These are phyloP conservation scores for Platygyra sinensis DNA, from an alignment of 64 coral and sea anemone species.

Conservation along the genomic window DNA sequence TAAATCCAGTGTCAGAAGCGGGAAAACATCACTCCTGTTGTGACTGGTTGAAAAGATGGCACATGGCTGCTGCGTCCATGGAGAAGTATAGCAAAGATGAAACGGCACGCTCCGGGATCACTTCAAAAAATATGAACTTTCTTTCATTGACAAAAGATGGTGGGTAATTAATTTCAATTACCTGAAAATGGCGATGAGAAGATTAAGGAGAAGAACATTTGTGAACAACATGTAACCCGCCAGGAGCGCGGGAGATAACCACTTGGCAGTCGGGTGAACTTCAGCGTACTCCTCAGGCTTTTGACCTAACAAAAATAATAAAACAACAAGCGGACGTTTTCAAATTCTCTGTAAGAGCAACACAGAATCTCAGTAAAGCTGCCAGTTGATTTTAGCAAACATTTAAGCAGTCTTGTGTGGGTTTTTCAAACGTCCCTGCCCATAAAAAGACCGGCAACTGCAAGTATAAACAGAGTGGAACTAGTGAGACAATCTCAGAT, in stretches of 20 bases:
- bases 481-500: too few relatives aligned
- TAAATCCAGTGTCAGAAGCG: too few relatives aligned
- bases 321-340: neutral
- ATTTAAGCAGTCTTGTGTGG: too few relatives aligned
- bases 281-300: slow-evolving; percentile 55
- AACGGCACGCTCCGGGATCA: neutral
- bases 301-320: slow-evolving; percentile 56
- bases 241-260: slow-evolving; percentile 75
- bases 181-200: slow-evolving; percentile 99
- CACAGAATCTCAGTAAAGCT: too few relatives aligned
- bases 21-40: too few relatives aligned
- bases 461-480: too few relatives aligned
- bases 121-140: neutral
- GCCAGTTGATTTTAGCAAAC: too few relatives aligned
- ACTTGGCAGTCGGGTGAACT: slow-evolving; percentile 66
- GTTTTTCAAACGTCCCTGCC: too few relatives aligned
- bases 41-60: too few relatives aligned
- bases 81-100: neutral
- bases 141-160: neutral
- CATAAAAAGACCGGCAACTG: too few relatives aligned
- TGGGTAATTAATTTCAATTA: slow-evolving; percentile 15
- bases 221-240: slow-evolving; percentile 97
- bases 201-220: slow-evolving; percentile 91
- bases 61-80: too few relatives aligned
- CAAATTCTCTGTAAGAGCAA: too few relatives aligned